These are phyloP conservation scores for Asbolus verrucosus DNA, from an alignment of 1,140 invertebrate genomes.

Conservation along the genomic window DNA sequence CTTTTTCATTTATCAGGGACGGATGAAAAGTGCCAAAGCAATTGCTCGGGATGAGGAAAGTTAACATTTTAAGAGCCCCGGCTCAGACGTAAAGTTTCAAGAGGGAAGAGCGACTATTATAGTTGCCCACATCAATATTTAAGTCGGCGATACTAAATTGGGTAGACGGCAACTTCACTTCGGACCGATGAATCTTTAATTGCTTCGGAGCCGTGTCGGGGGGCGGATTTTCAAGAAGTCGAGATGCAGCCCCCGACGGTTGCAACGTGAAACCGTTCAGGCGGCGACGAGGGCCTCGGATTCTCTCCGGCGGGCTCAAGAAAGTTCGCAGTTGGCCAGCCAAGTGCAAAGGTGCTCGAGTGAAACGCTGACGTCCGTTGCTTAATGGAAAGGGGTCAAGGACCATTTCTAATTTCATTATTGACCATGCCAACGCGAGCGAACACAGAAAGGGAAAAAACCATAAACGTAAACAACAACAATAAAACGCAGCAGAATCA, in stretches of 20 bases:
- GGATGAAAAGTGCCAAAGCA: neutral
- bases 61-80: constrained; percentile 5
- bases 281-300: no score
- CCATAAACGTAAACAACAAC: no score
- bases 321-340: neutral
- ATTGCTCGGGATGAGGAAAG: neutral
- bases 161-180: neutral
- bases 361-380: neutral
- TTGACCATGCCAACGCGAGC: no score
- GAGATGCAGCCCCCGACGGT: no score
- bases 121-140: constrained; percentile 25
- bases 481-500: no score
- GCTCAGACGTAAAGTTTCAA: neutral
- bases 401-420: neutral
- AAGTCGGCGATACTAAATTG: neutral
- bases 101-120: no score
- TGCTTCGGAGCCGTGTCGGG: neutral
- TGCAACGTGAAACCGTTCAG: no score
- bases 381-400: neutral
- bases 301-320: no score
- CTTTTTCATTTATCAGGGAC: constrained; percentile 1
- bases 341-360: constrained; percentile 1
- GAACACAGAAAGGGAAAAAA: no score
- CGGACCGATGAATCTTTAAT: constrained; percentile 12
- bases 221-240: no score